phyloP scores from a whole-genome alignment of 2,888 invertebrate species.

The Linyphia triangularis region DNA sequence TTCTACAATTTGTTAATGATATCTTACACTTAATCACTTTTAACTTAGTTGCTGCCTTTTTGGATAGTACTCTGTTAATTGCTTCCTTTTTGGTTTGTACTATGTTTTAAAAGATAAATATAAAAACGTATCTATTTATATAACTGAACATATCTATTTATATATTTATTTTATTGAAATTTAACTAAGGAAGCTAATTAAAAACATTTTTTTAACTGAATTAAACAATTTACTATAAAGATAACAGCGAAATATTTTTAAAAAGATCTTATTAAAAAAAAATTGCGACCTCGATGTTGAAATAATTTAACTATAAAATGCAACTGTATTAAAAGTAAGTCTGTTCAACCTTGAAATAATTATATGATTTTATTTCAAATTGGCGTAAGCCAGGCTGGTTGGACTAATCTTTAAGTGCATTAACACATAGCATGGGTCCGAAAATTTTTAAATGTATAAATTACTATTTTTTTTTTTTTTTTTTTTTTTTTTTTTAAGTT shows the following conservation, averaged over 20 bases:
- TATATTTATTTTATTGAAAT: constrained; percentile 85
- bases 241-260: constrained; percentile 91
- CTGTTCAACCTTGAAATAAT: constrained; percentile 89
- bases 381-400: constrained; percentile 92
- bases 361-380: constrained; percentile 94
- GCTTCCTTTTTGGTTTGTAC: no score
- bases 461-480: no score
- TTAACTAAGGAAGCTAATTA: constrained; percentile 77
- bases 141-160: constrained; percentile 89
- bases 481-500: no score
- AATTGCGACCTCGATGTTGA: constrained; percentile 94
- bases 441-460: no score
- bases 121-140: constrained; percentile 85
- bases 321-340: constrained; percentile 83
- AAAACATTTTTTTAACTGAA: constrained; percentile 72
- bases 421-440: no score
- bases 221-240: constrained; percentile 88
- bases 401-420: no score
- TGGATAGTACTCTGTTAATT: no score
- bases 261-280: constrained; percentile 87
- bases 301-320: constrained; percentile 87
- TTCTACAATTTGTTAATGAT: no score
- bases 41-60: no score
- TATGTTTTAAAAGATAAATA: no score
- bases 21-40: no score